phyloP scores from a whole-genome alignment of 2,888 invertebrate species.

The Ommatoiulus sabulosus region DNA sequence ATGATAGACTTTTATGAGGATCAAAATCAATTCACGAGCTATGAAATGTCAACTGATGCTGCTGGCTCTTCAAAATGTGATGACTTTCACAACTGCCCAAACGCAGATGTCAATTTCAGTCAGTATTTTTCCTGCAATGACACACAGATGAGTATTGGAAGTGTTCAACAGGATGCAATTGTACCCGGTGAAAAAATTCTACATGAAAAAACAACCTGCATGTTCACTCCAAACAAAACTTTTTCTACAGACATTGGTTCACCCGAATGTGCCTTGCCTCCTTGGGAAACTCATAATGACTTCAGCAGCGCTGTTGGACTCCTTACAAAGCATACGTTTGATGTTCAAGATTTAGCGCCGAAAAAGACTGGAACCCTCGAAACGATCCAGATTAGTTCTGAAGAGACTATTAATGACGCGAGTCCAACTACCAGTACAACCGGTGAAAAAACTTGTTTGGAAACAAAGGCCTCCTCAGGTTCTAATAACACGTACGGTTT shows the following conservation, averaged over 20 bases:
- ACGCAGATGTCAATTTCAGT: not conserved
- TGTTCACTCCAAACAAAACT: not conserved
- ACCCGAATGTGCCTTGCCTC: not conserved
- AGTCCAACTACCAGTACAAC: not conserved
- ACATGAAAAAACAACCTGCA: not conserved
- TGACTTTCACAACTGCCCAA: not conserved
- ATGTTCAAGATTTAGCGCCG: not conserved
- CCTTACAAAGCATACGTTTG: not conserved
- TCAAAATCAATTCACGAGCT: not conserved
- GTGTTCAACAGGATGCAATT: not conserved
- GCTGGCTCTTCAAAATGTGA: not conserved
- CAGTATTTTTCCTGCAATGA: not conserved
- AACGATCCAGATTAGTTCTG: not conserved
- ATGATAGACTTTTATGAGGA: constrained; percentile 4
- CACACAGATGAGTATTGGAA: not conserved
- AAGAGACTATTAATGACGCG: not conserved
- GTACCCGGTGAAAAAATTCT: not conserved
- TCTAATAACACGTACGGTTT: not conserved
- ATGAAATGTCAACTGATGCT: not conserved
- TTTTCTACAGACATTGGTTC: not conserved
- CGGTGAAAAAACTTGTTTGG: not conserved
- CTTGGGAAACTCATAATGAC: not conserved
- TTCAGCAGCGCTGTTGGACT: not conserved
- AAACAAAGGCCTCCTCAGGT: not conserved
- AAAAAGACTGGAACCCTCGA: not conserved